Conservation (phyloP, 1,140 invertebrate genomes). For the Leptinotarsa defecta region DNA sequence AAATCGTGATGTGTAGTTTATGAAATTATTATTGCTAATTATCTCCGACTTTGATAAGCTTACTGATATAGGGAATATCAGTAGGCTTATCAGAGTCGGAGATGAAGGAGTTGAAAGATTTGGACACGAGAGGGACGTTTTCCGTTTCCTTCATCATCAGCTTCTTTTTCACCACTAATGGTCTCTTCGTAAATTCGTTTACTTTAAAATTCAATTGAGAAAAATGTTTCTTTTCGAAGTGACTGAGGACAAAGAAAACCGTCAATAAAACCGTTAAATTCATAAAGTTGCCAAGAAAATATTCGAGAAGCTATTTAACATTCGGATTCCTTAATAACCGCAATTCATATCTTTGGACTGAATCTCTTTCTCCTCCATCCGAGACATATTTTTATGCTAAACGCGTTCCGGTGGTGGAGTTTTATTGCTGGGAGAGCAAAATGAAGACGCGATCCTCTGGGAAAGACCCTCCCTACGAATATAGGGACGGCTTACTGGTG, state of each 20-base stretch:
- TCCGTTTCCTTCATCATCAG: no score
- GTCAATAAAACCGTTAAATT: slow-evolving; percentile 35
- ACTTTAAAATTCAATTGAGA: no score
- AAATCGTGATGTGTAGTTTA: no score
- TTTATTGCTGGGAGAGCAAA: slow-evolving; percentile 52
- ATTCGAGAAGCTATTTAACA: slow-evolving; percentile 42
- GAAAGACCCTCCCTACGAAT: slow-evolving; percentile 35
- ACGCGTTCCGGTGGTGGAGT: slow-evolving; percentile 53
- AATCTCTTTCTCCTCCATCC: slow-evolving; percentile 44
- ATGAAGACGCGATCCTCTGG: slow-evolving; percentile 48
- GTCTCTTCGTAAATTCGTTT: no score
- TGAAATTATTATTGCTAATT: no score
- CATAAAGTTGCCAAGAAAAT: slow-evolving; percentile 20
- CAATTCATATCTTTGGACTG: slow-evolving; percentile 52
- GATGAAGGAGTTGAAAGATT: no score
- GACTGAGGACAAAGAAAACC: background rate
- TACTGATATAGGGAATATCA: no score
- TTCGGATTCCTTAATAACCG: slow-evolving; percentile 52
- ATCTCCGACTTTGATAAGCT: no score
- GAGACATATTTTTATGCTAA: slow-evolving; percentile 56
- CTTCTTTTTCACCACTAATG: no score
- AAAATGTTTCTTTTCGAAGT: no score
- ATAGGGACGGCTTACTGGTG: slow-evolving; percentile 37
- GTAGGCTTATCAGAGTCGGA: no score
- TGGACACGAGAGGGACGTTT: no score